Conservation (phyloP, 1,140 invertebrate genomes). For the Tribolium madens region DNA sequence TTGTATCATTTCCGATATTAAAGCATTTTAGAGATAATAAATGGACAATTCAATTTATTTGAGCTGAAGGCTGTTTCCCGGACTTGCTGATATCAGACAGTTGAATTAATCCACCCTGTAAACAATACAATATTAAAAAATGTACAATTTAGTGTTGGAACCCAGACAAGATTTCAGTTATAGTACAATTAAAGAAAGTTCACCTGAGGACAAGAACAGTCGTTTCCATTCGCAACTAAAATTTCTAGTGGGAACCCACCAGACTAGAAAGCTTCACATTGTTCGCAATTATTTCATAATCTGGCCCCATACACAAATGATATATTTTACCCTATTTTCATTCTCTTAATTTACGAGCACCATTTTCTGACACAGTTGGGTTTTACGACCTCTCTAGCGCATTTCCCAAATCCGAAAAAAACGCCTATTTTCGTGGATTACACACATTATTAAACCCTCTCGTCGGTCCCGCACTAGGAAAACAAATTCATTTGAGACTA, state of each 20-base stretch:
- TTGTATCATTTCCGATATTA: background rate
- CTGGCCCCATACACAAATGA: constrained; percentile 3
- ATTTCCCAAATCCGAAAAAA: background rate
- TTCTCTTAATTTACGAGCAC: constrained; percentile 2
- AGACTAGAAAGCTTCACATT: background rate
- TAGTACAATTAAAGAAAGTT: background rate
- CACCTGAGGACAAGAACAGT: background rate
- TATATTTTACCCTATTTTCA: background rate
- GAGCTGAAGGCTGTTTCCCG: background rate
- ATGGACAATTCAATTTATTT: background rate
- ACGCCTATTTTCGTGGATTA: background rate
- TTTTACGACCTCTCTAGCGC: background rate
- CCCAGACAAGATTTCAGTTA: no score
- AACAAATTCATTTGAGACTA: background rate
- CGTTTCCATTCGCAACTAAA: constrained; percentile 10
- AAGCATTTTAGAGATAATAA: background rate
- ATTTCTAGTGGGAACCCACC: background rate
- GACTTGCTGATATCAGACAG: background rate
- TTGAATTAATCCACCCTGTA: no score
- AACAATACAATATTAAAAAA: no score
- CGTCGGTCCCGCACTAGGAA: background rate
- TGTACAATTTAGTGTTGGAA: no score
- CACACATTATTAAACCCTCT: background rate
- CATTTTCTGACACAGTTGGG: constrained; percentile 3
- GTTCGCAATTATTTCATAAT: constrained; percentile 11